Evolutionary conservation across 2,113 vertebrate species (phyloP).

Genomic region (Pollachius pollachius): DNA sequence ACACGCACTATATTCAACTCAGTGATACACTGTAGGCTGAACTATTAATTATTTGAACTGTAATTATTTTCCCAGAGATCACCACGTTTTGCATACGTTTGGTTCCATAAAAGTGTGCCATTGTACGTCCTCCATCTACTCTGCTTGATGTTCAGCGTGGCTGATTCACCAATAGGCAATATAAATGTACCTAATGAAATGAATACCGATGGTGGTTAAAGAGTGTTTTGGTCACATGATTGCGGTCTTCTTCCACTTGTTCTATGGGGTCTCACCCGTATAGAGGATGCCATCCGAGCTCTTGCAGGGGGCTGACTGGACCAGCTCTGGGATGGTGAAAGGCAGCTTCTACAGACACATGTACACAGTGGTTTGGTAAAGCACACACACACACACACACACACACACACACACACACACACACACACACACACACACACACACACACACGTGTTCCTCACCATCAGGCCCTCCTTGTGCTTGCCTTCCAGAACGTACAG

Average conservation of each 20-base stretch:
- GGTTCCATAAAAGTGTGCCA: too few species aligned
- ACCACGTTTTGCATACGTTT: too few species aligned
- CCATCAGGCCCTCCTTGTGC: conserved; percentile 92
- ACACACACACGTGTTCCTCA: conserved; percentile 51
- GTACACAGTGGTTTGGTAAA: conserved; percentile 5
- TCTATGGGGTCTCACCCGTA: conserved; percentile 75
- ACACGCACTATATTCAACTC: background rate
- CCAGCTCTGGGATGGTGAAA: conserved; percentile 94
- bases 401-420: background rate
- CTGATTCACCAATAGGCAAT: too few species aligned
- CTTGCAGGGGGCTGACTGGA: conserved; percentile 92
- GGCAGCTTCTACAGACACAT: conserved; percentile 86
- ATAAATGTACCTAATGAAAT: too few species aligned
- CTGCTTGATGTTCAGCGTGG: too few species aligned
- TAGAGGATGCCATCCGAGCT: conserved; percentile 94
- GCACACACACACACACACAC: conserved; percentile 13
- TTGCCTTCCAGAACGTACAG: conserved; percentile 89
- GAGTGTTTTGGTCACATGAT: too few species aligned
- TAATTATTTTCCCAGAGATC: too few species aligned
- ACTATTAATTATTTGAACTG: too few species aligned
- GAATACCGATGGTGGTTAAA: too few species aligned
- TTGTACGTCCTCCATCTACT: too few species aligned
- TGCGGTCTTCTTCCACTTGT: too few species aligned
- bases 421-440: background rate
- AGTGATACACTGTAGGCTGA: too few species aligned